Conservation (phyloP, 1,140 invertebrate species). For the Scaptomyza hsui region DNA sequence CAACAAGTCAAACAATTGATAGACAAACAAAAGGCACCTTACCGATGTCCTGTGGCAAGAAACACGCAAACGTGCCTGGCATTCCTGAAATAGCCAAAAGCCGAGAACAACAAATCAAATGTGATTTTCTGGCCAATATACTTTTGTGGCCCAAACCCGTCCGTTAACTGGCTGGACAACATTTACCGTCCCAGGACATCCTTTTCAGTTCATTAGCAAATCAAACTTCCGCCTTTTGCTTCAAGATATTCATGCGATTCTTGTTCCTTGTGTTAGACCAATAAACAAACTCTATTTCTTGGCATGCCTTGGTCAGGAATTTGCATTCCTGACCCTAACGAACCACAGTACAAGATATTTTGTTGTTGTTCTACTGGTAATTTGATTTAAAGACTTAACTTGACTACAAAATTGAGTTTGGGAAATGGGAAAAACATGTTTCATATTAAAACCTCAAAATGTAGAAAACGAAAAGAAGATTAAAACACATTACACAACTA, state of each 20-base stretch:
- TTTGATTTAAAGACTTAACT: constrained; percentile 66
- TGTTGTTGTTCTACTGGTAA: constrained; percentile 62
- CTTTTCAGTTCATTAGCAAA: constrained; percentile 78
- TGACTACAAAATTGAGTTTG: constrained; percentile 20
- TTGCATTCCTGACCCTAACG: constrained; percentile 58
- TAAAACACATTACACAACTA: background rate
- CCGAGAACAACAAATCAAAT: constrained; percentile 66
- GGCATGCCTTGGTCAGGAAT: constrained; percentile 35
- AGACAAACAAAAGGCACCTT: constrained; percentile 52
- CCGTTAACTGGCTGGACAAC: constrained; percentile 25
- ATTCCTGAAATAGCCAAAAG: constrained; percentile 50
- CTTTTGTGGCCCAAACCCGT: constrained; percentile 25
- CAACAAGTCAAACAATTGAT: constrained; percentile 59
- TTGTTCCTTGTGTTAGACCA: constrained; percentile 43
- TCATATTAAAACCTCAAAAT: too few relatives aligned
- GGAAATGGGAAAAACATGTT: too few relatives aligned
- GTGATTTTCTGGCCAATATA: constrained; percentile 80
- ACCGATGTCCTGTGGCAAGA: constrained; percentile 55
- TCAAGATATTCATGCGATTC: constrained; percentile 52
- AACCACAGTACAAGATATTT: constrained; percentile 42
- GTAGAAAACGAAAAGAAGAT: too few relatives aligned
- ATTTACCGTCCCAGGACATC: constrained; percentile 54
- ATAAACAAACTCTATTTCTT: constrained; percentile 36
- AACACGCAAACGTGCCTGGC: constrained; percentile 70
- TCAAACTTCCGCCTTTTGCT: constrained; percentile 71